These are phyloP conservation scores for Phyllopteryx taeniolatus DNA, from an alignment of 2,113 vertebrate species.

Conservation along the genomic window DNA sequence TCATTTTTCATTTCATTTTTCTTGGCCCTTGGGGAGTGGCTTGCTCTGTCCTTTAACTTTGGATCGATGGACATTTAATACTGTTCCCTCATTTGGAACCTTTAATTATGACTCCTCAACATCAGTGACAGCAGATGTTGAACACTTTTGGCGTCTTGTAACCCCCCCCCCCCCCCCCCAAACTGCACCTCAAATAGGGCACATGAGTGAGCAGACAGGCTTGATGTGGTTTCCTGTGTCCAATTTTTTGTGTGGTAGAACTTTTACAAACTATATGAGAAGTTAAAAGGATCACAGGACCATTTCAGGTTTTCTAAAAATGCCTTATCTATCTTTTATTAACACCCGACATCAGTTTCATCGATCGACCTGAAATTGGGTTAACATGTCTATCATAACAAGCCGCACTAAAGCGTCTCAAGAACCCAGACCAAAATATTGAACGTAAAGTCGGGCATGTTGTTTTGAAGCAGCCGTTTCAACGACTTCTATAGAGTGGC, in stretches of 20 bases:
- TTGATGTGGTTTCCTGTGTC: slow-evolving; percentile 59
- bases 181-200: slow-evolving; percentile 71
- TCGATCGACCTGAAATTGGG: no score
- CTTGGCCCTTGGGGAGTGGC: slow-evolving; percentile 53
- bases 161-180: slow-evolving; percentile 75
- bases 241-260: slow-evolving; percentile 8
- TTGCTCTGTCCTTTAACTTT: slow-evolving; percentile 72
- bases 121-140: slow-evolving; percentile 80
- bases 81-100: slow-evolving; percentile 79
- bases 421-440: no score
- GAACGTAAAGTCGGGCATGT: no score
- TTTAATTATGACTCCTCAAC: slow-evolving; percentile 80
- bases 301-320: background rate
- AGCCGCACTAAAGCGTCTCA: no score
- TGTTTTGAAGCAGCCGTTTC: no score
- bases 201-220: slow-evolving; percentile 60
- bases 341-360: no score
- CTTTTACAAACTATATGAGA: background rate
- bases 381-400: no score
- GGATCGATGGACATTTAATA: slow-evolving; percentile 80
- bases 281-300: background rate
- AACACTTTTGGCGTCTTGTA: slow-evolving; percentile 74
- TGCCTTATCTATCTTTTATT: no score
- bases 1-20: background rate
- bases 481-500: no score